These are phyloP conservation scores for Heliconius erato DNA, from an alignment of 2,888 invertebrate genomes.

Conservation along the genomic window DNA sequence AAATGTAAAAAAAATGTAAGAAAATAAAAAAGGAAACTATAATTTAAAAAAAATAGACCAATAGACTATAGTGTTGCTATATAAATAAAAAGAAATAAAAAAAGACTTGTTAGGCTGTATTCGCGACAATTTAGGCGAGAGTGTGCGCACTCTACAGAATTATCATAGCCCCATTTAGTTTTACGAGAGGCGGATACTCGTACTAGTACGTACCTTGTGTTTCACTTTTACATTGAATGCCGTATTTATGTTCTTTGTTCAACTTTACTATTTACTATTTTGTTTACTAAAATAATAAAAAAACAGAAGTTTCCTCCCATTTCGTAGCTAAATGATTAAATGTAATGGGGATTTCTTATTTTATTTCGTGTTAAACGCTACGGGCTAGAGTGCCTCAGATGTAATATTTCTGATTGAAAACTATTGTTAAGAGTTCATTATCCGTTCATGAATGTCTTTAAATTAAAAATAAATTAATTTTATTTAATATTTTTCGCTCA, in stretches of 20 bases:
- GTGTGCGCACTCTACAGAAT: constrained; percentile 58
- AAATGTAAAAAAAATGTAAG: neutral
- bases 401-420: too few relatives aligned
- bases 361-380: neutral
- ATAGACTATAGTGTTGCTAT: neutral
- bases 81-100: constrained; percentile 1
- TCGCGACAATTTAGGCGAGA: constrained; percentile 57
- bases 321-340: neutral
- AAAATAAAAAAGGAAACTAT: too few relatives aligned
- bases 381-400: too few relatives aligned
- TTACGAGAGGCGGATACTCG: constrained; percentile 57
- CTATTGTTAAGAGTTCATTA: too few relatives aligned
- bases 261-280: constrained; percentile 31
- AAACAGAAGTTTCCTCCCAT: neutral
- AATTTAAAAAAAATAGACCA: neutral
- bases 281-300: constrained; percentile 18
- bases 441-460: too few relatives aligned
- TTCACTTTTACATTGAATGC: constrained; percentile 41
- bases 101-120: neutral
- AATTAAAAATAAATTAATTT: too few relatives aligned
- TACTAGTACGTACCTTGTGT: constrained; percentile 39
- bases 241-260: constrained; percentile 29
- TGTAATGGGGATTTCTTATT: neutral
- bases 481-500: too few relatives aligned
- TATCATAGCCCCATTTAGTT: constrained; percentile 78